Percentiles rank a stretch among this genome's conserved stretches.
Evolutionary conservation across 2,888 invertebrate species (phyloP).

Genomic region (Drosophila siamana): DNA sequence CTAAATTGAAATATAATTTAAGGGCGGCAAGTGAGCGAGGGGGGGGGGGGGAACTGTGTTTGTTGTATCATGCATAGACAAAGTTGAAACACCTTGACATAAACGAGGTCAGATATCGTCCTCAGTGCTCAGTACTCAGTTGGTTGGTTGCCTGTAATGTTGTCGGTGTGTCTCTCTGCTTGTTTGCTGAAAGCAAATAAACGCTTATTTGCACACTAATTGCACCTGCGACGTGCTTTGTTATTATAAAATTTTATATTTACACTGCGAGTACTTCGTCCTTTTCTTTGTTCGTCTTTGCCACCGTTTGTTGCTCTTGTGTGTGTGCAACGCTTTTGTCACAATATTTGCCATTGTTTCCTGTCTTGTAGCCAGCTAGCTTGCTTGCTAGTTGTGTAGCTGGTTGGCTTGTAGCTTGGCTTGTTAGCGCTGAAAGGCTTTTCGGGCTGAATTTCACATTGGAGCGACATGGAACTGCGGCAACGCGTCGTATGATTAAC

Average conservation of each 20-base stretch:
- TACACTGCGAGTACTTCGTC: conserved; percentile 57
- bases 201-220: conserved; percentile 81
- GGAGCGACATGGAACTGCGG: conserved; percentile 23
- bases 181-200: conserved; percentile 68
- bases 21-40: conserved; percentile 5
- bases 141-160: neutral
- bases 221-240: conserved; percentile 81
- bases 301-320: neutral
- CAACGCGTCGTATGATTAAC: conserved; percentile 73
- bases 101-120: conserved; percentile 65
- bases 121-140: neutral
- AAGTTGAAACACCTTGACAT: conserved; percentile 55
- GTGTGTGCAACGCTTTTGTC: conserved; percentile 55
- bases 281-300: conserved; percentile 43
- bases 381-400: neutral
- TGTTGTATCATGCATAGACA: conserved; percentile 27
- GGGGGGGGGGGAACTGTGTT: neutral
- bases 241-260: conserved; percentile 79
- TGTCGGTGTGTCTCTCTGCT: conserved; percentile 9
- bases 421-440: conserved; percentile 67
- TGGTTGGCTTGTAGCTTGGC: conserved; percentile 11
- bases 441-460: conserved; percentile 51
- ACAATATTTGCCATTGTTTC: conserved; percentile 61
- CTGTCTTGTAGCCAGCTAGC: conserved; percentile 37
- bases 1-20: conserved; percentile 70